phyloP scores from a whole-genome alignment of 2,797 vertebrate genomes.

The Arnoldichthys spilopterus region DNA sequence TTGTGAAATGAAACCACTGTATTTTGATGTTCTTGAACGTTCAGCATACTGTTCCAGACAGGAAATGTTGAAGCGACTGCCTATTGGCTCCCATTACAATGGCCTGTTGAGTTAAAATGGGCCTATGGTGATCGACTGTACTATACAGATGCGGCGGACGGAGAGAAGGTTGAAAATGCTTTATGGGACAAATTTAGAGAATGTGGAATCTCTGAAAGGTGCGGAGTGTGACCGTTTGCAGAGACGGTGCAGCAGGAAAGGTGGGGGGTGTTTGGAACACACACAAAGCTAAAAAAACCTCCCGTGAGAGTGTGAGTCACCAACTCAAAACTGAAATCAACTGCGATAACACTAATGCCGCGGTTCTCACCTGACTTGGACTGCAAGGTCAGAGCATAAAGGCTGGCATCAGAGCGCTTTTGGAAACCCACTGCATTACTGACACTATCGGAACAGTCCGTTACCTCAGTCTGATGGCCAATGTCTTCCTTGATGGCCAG shows the following conservation, averaged over 20 bases:
- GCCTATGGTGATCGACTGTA: background rate
- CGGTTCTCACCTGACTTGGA: background rate
- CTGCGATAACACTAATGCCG: slow-evolving; percentile 13
- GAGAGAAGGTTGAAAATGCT: background rate
- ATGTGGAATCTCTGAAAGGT: background rate
- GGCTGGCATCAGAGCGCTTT: background rate
- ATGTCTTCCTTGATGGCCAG: background rate
- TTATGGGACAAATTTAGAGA: background rate
- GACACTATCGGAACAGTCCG: background rate
- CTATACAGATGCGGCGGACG: too few species aligned
- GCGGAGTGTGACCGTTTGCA: background rate
- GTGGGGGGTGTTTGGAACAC: background rate
- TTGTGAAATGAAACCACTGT: too few species aligned
- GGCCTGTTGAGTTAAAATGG: too few species aligned
- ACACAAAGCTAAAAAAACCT: slow-evolving; percentile 29
- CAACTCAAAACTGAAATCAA: slow-evolving; percentile 30
- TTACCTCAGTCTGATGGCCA: background rate
- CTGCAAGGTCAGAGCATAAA: background rate
- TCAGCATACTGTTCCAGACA: too few species aligned
- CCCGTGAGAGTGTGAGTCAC: slow-evolving; percentile 33
- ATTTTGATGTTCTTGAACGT: too few species aligned
- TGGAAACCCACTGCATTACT: background rate
- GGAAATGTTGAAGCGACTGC: too few species aligned
- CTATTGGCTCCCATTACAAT: too few species aligned
- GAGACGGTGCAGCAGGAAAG: slow-evolving; percentile 33